phyloP scores from a whole-genome alignment of 1,140 invertebrate genomes.

The Aphelinus atriplicis region DNA sequence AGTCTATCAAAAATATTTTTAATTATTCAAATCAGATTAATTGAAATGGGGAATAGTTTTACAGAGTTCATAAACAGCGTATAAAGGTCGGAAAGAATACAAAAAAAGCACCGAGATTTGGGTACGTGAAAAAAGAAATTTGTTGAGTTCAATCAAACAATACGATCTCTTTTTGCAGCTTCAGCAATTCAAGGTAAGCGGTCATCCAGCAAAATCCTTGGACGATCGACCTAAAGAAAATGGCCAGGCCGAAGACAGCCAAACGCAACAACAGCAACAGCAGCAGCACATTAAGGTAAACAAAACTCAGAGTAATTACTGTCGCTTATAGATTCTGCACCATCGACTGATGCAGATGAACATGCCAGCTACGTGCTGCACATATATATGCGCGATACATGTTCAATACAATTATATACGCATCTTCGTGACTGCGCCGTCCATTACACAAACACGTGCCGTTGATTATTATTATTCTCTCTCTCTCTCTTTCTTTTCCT shows the following conservation, averaged over 20 bases:
- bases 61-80: no score
- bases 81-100: no score
- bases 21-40: no score
- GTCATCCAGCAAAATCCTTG: conserved; percentile 66
- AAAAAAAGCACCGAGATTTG: no score
- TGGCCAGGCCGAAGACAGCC: conserved; percentile 71
- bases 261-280: conserved; percentile 53
- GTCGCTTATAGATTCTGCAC: not conserved
- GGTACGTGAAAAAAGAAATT: no score
- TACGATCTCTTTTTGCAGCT: conserved; percentile 66
- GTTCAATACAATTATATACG: not conserved
- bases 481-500: no score
- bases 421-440: not conserved
- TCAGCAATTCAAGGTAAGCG: conserved; percentile 80
- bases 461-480: no score
- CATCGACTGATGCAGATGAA: not conserved
- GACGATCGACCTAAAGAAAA: conserved; percentile 79
- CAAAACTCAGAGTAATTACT: conserved; percentile 11
- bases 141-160: no score
- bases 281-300: conserved; percentile 54
- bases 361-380: not conserved
- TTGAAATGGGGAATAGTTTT: no score
- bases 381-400: not conserved
- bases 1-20: no score
- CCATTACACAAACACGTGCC: not conserved